These are phyloP conservation scores for Heliconius cydno DNA, from an alignment of 2,888 invertebrate genomes.

Conservation along the genomic window DNA sequence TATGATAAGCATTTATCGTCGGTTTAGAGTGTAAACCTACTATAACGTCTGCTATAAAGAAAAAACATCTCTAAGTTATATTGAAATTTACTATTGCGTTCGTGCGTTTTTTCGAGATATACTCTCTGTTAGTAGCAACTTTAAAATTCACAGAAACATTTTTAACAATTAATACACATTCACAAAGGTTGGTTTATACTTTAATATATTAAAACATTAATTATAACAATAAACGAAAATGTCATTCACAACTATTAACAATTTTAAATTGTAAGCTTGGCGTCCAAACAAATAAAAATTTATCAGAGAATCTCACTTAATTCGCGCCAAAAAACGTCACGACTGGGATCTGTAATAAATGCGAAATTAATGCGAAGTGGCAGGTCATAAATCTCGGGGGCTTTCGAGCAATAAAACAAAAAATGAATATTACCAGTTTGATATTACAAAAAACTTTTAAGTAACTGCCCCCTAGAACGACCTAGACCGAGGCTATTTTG, in stretches of 20 bases:
- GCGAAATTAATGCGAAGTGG: constrained; percentile 80
- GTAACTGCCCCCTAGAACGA: constrained; percentile 70
- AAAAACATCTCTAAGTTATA: too few relatives aligned
- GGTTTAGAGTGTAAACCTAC: too few relatives aligned
- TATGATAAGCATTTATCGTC: not conserved
- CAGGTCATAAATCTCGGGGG: constrained; percentile 76
- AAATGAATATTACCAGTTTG: constrained; percentile 79
- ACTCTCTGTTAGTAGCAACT: too few relatives aligned
- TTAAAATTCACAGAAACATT: not conserved
- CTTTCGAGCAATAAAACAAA: constrained; percentile 78
- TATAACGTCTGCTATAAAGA: too few relatives aligned
- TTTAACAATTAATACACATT: not conserved
- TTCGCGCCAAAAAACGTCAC: constrained; percentile 39
- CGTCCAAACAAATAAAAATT: constrained; percentile 27
- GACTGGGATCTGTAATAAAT: constrained; percentile 73
- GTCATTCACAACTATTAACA: constrained; percentile 14
- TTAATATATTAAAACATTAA: not conserved
- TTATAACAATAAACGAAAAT: not conserved
- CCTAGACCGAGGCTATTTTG: constrained; percentile 48
- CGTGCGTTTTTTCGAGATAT: too few relatives aligned
- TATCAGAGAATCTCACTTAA: constrained; percentile 37
- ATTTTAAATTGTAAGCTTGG: constrained; percentile 21
- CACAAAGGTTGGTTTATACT: not conserved
- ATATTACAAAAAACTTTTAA: constrained; percentile 75
- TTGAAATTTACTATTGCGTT: too few relatives aligned